A percentile compares a stretch with the other conserved stretches of the same genome.
Evolutionary conservation across 2,113 vertebrate genomes (phyloP).

Genomic region (Chloropsis cyanopogon): DNA sequence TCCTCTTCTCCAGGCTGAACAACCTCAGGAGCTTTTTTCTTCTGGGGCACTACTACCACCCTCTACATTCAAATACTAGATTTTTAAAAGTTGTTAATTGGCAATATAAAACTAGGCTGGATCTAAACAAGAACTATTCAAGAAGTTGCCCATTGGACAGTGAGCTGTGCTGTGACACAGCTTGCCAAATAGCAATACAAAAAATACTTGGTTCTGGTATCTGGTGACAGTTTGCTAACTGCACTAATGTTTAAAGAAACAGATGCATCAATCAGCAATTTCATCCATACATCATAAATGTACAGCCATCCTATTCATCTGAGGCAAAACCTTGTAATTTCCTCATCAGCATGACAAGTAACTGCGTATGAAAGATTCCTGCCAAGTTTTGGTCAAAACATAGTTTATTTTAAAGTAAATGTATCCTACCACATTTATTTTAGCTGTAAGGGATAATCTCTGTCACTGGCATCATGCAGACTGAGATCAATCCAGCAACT

Average conservation of each 20-base stretch:
- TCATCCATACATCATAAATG: neutral
- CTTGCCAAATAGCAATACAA: neutral
- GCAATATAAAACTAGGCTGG: neutral
- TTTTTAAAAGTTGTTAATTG: neutral
- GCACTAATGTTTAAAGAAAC: neutral
- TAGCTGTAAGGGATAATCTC: neutral
- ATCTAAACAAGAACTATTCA: neutral
- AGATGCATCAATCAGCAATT: neutral
- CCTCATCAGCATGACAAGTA: neutral
- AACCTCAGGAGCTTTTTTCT: neutral
- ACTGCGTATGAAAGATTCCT: neutral
- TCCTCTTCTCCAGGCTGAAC: neutral
- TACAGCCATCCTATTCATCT: neutral
- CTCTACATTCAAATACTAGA: neutral
- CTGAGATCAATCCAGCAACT: neutral
- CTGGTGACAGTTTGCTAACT: neutral
- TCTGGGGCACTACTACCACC: neutral
- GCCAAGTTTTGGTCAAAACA: constrained; percentile 8
- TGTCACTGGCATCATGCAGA: neutral
- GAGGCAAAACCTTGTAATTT: neutral
- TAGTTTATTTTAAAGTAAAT: neutral
- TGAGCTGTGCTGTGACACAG: neutral
- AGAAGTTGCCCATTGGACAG: accelerated
- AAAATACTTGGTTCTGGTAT: neutral
- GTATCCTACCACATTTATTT: neutral